These are phyloP conservation scores for Notarius lentiginosus DNA, from an alignment of 2,113 vertebrate genomes.

Conservation along the genomic window DNA sequence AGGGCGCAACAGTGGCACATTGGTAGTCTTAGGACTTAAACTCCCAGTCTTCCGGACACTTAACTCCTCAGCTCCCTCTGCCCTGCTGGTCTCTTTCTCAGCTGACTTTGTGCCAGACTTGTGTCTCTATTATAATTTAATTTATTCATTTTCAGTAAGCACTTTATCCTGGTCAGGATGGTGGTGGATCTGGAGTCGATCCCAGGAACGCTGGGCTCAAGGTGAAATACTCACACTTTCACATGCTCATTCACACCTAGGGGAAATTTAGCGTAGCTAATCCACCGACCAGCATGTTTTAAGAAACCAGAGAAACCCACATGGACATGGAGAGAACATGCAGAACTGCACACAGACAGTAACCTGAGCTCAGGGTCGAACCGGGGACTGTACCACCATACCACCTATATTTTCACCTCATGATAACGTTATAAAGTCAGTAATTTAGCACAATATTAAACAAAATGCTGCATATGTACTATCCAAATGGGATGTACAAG, in stretches of 20 bases:
- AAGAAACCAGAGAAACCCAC: not conserved
- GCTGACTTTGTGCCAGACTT: not conserved
- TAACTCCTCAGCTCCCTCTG: not conserved
- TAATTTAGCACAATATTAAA: too few species aligned
- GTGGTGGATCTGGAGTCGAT: too few species aligned
- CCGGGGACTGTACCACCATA: not conserved
- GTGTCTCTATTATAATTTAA: not conserved
- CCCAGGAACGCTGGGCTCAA: not conserved
- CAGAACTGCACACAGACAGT: too few species aligned
- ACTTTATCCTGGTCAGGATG: not conserved
- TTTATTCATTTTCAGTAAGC: not conserved
- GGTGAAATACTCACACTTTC: not conserved
- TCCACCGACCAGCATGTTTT: not conserved
- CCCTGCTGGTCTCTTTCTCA: not conserved
- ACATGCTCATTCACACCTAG: not conserved
- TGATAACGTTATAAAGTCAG: too few species aligned
- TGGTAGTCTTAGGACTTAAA: not conserved
- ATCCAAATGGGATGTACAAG: too few species aligned
- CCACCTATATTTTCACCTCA: too few species aligned
- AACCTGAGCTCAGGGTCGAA: not conserved
- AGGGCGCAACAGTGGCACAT: not conserved
- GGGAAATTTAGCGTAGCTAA: not conserved
- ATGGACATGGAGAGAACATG: too few species aligned
- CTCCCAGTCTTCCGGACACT: not conserved
- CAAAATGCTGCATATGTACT: too few species aligned